phyloP scores from a whole-genome alignment of 2,888 invertebrate genomes.

The Hoplodrina blanda region DNA sequence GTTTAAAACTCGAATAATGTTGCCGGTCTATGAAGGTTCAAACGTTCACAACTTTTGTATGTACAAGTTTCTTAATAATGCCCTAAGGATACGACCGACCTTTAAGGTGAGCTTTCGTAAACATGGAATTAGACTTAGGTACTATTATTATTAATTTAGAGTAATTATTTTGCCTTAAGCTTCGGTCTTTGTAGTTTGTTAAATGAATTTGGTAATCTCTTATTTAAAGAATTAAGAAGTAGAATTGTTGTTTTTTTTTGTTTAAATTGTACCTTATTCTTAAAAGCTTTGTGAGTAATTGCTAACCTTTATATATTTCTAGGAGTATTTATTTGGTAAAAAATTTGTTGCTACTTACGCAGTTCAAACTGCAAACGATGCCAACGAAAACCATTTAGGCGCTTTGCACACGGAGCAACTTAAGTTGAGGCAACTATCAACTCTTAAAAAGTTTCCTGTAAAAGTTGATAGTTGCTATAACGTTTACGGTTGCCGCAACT shows the following conservation, averaged over 20 bases:
- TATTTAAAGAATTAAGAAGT: neutral
- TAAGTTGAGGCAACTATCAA: too few relatives aligned
- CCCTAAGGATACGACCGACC: slow-evolving; percentile 17
- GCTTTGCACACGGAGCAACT: too few relatives aligned
- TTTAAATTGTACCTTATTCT: too few relatives aligned
- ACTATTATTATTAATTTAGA: neutral
- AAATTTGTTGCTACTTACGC: neutral
- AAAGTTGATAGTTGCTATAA: too few relatives aligned
- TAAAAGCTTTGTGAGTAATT: too few relatives aligned
- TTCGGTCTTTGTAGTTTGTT: neutral
- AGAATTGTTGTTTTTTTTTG: neutral
- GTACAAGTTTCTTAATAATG: slow-evolving; percentile 44
- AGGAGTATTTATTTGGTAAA: neutral
- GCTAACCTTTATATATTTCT: neutral
- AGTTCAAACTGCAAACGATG: neutral
- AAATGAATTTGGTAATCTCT: neutral
- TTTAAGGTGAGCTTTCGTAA: slow-evolving; percentile 28
- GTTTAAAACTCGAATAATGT: slow-evolving; percentile 3
- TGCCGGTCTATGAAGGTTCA: neutral
- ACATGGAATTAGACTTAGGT: neutral
- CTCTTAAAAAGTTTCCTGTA: too few relatives aligned
- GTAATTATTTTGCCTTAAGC: slow-evolving; percentile 11
- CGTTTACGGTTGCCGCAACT: too few relatives aligned
- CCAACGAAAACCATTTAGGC: slow-evolving; percentile 16
- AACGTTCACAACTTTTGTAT: slow-evolving; percentile 26